phyloP scores from a whole-genome alignment of 2,888 invertebrate species.

The Tetramorium bicarinatum region DNA sequence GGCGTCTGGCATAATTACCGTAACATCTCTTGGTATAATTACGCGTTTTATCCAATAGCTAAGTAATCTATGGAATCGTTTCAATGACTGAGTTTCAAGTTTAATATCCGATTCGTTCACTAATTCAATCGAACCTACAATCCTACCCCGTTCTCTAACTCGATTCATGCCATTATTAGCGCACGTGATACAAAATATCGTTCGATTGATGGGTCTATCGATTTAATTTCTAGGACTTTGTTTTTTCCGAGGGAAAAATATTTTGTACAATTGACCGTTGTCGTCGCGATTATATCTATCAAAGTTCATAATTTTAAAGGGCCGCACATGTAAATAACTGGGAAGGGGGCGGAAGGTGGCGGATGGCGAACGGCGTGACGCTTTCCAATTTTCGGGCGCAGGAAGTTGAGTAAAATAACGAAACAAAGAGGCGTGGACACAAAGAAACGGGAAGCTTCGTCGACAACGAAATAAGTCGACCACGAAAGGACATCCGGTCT shows the following conservation, averaged over 20 bases:
- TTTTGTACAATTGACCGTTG: background rate
- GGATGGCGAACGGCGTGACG: background rate
- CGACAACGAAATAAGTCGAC: slow-evolving; percentile 83
- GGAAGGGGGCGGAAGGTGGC: background rate
- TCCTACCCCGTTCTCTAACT: background rate
- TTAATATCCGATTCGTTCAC: slow-evolving; percentile 13
- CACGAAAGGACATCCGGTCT: slow-evolving; percentile 85
- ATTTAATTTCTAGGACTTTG: background rate
- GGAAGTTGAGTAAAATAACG: slow-evolving; percentile 81
- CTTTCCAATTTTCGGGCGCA: slow-evolving; percentile 72
- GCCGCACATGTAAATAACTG: slow-evolving; percentile 13
- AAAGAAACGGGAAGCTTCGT: slow-evolving; percentile 80
- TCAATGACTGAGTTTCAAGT: slow-evolving; percentile 21
- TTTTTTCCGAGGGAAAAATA: background rate
- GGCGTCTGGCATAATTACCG: slow-evolving; percentile 18
- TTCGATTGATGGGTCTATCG: background rate
- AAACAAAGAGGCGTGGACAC: slow-evolving; percentile 77
- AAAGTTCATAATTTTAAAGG: background rate
- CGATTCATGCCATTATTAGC: background rate
- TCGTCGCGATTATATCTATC: background rate
- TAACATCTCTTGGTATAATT: slow-evolving; percentile 1
- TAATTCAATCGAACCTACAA: slow-evolving; percentile 8
- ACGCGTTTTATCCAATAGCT: slow-evolving; percentile 10
- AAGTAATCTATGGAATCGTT: slow-evolving; percentile 11
- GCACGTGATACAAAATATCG: background rate